These are phyloP conservation scores for Zhuqinia jingwanae DNA, from an alignment of 2,888 invertebrate genomes.

Conservation along the genomic window DNA sequence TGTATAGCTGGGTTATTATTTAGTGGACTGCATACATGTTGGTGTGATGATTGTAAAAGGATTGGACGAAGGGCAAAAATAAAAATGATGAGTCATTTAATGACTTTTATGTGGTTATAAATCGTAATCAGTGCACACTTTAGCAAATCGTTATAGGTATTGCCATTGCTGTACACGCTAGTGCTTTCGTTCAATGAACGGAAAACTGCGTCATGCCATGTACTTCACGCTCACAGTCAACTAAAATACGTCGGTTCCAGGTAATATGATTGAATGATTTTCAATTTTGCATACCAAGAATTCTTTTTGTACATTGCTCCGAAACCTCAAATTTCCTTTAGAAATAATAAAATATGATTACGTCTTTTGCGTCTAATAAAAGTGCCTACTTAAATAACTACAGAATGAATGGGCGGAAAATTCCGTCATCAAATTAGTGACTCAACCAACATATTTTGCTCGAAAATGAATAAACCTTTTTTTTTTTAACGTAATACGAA, in stretches of 20 bases:
- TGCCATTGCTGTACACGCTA: background rate
- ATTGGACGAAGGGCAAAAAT: background rate
- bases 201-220: background rate
- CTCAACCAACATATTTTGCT: background rate
- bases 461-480: too few species aligned
- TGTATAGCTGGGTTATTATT: background rate
- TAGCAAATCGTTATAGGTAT: background rate
- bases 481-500: too few species aligned
- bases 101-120: conserved; percentile 17
- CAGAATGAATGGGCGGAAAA: background rate
- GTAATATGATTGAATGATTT: background rate
- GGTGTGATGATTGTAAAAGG: too few species aligned
- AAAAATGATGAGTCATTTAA: conserved; percentile 46
- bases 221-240: too few species aligned
- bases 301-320: too few species aligned
- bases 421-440: background rate
- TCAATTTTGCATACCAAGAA: background rate
- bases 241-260: background rate
- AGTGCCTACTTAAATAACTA: background rate
- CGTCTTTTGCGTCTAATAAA: too few species aligned
- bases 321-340: too few species aligned
- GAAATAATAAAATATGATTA: too few species aligned
- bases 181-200: background rate
- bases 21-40: background rate
- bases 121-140: conserved; percentile 22